Evolutionary conservation across 2,797 vertebrate genomes (phyloP), one percentile per base, ranked within the genome.

Genomic region (Scleropages formosus): DNA sequence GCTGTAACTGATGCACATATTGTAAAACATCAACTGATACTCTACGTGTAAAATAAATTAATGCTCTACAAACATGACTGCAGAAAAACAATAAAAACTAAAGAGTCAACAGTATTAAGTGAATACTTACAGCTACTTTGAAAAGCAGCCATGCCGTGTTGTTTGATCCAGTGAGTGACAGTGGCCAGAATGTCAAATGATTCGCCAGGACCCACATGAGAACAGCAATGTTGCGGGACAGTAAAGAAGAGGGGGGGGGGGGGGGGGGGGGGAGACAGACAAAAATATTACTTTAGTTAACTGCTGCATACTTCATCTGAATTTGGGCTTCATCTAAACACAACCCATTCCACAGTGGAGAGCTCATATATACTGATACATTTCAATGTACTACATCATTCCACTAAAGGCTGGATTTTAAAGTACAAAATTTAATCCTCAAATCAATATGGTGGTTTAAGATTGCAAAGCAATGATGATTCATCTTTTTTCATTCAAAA

Each of bases 81-180:
- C 66, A 24, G 66, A 44, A 24, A 56, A 56, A 56, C 51, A 8
- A 10, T 22, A 49, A n/a, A 24, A 10, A 61, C 8, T 4, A 8
- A 8, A 12, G n/a, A 61, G 20, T 20, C 59, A 61, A 59, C 18
- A 13, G 60, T 59, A 22, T 51, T 44, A 27, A 68, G 18, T 46
- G 18, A 26, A 80, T 93, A 95, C 94, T 94, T 90, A 95, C 94
- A 89, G 94, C 94, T 95, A 92, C 90, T 93, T 94, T 93, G 91
- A 88, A 80, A 86, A 86, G 80, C 87, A 90, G 80, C 75, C 1
- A 3, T 85, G 44, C 84, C 80, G 78, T 88, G 84, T 80, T 88
- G 91, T 86, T 86, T 76, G 85, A 84, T 72, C 0, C 73, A 83
- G 80, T 80, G 82, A 77, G n/a, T 70, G 79, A 80, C 81, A 58